A percentile compares a stretch with the other conserved stretches of the same genome.
These are phyloP conservation scores for Scelioninae gen. 2 DNA, from an alignment of 2,888 invertebrate genomes.

Conservation along the genomic window DNA sequence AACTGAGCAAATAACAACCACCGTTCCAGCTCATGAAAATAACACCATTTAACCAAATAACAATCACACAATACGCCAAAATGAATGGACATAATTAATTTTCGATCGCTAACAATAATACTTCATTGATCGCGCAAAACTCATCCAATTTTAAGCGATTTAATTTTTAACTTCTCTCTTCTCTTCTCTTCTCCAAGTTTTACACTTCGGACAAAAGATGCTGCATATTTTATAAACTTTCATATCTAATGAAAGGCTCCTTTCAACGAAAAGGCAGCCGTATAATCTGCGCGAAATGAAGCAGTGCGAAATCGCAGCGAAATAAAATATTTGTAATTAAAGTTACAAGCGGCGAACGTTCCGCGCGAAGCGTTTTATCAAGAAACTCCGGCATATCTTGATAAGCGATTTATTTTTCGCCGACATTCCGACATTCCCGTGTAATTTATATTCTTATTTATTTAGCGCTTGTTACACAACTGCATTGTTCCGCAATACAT, in stretches of 20 bases:
- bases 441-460: slow-evolving; percentile 4
- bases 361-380: too few relatives aligned
- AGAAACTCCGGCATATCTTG: too few relatives aligned
- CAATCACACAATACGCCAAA: too few relatives aligned
- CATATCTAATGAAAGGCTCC: slow-evolving; percentile 9
- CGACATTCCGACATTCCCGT: too few relatives aligned
- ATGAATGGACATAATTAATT: too few relatives aligned
- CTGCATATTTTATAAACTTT: slow-evolving; percentile 22
- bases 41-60: too few relatives aligned
- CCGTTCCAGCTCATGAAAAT: too few relatives aligned
- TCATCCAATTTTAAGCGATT: not conserved
- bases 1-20: too few relatives aligned
- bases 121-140: not conserved
- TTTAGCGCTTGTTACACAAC: not conserved
- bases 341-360: too few relatives aligned
- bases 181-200: slow-evolving; percentile 1
- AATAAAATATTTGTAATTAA: not conserved
- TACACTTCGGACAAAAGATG: slow-evolving; percentile 19
- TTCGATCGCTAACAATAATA: not conserved
- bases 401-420: too few relatives aligned
- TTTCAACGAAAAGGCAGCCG: not conserved
- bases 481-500: not conserved
- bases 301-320: not conserved
- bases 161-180: not conserved
- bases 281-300: not conserved